Conservation (phyloP, 2,888 invertebrate genomes). For the Hyposoter didymator region DNA sequence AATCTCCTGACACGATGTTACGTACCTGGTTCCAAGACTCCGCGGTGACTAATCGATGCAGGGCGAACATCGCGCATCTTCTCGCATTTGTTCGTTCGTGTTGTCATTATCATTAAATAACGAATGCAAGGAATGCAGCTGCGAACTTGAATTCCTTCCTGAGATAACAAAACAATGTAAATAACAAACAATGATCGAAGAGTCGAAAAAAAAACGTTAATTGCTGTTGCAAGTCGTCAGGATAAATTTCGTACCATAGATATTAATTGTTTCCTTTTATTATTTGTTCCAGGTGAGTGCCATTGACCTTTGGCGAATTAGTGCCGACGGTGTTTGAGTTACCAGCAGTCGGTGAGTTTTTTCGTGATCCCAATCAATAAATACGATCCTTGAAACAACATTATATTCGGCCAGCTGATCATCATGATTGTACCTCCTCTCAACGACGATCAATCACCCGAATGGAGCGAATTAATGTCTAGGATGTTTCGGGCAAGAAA, state of each 20-base stretch:
- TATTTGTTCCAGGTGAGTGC: conserved; percentile 59
- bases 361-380: neutral
- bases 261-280: conserved; percentile 17
- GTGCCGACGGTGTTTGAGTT: neutral
- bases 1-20: conserved; percentile 36
- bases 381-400: neutral
- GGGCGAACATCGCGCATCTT: conserved; percentile 11
- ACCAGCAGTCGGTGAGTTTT: conserved; percentile 1
- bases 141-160: neutral
- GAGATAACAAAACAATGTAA: neutral
- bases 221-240: neutral
- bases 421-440: neutral
- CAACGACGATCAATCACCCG: neutral
- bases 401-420: neutral
- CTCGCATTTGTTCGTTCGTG: neutral
- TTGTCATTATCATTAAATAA: neutral
- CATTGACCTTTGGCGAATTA: neutral
- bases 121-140: neutral
- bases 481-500: neutral
- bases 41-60: conserved; percentile 41
- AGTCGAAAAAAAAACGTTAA: neutral
- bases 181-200: neutral
- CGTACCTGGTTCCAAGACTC: conserved; percentile 33
- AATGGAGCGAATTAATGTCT: neutral
- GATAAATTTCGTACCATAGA: neutral